phyloP scores from a whole-genome alignment of 2,797 vertebrate genomes.

The Xenentodon cancila region DNA sequence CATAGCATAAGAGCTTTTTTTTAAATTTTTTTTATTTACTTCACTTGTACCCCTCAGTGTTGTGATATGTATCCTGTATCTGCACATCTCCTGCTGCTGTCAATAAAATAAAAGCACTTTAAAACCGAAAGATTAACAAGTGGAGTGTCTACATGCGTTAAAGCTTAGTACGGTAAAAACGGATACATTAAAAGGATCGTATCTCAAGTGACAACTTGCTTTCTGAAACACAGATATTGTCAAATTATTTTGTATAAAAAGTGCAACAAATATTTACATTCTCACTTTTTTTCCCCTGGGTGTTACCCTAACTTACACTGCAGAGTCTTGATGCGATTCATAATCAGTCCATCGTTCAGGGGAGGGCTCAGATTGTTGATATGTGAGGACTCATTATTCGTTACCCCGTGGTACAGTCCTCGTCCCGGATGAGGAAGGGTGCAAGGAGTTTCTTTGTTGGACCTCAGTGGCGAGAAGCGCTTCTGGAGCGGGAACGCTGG shows the following conservation, averaged over 20 bases:
- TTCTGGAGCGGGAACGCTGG: conserved; percentile 61
- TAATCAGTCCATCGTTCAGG: conserved; percentile 7
- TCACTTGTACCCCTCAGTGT: conserved; percentile 34
- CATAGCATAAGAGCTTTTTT: conserved; percentile 16
- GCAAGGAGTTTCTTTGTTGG: neutral
- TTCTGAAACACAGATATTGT: conserved; percentile 30
- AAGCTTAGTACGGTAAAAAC: conserved; percentile 16
- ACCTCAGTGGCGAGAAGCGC: conserved; percentile 68
- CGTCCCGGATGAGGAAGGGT: conserved; percentile 7
- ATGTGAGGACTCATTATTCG: neutral
- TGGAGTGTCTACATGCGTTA: conserved; percentile 38
- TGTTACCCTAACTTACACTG: conserved; percentile 10
- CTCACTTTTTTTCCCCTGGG: conserved; percentile 21
- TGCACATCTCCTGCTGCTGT: conserved; percentile 39
- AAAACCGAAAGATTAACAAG: conserved; percentile 26
- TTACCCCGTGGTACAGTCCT: conserved; percentile 12
- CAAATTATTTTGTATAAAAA: conserved; percentile 35
- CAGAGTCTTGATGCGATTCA: conserved; percentile 7
- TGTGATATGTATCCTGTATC: neutral
- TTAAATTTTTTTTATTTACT: conserved; percentile 5
- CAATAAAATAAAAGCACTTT: conserved; percentile 55
- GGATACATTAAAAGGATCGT: conserved; percentile 17
- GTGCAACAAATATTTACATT: conserved; percentile 63
- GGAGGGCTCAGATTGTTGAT: conserved; percentile 34
- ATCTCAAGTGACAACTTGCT: neutral